phyloP scores from a whole-genome alignment of 2,888 invertebrate species.

The Cataglyphis rosenhaueri region DNA sequence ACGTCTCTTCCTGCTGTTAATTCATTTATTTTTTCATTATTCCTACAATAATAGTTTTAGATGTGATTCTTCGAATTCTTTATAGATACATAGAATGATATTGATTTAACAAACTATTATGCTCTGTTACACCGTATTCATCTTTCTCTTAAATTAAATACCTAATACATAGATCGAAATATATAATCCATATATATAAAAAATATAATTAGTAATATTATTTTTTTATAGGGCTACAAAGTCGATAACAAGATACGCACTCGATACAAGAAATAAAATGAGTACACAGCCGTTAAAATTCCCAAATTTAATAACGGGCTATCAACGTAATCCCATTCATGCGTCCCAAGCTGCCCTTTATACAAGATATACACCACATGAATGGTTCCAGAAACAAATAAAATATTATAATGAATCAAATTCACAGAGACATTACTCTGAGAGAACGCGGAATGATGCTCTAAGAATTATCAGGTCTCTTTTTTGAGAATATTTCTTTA shows the following conservation, averaged over 20 bases:
- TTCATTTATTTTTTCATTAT: not conserved
- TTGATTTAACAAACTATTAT: constrained; percentile 40
- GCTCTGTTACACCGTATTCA: not conserved
- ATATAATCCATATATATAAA: not conserved
- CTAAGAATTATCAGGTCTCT: constrained; percentile 82
- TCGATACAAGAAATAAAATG: constrained; percentile 91
- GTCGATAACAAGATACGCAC: constrained; percentile 91
- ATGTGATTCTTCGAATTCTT: not conserved
- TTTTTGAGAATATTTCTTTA: constrained; percentile 2
- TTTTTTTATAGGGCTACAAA: constrained; percentile 88
- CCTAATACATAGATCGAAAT: not conserved
- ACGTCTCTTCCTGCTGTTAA: not conserved
- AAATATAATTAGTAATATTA: not conserved
- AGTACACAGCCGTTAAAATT: constrained; percentile 92
- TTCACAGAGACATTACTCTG: constrained; percentile 93
- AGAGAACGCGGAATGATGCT: constrained; percentile 92
- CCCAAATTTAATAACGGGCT: constrained; percentile 93
- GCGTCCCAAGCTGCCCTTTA: constrained; percentile 94
- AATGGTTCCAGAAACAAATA: constrained; percentile 93
- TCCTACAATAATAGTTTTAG: not conserved
- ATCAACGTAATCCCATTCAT: constrained; percentile 93
- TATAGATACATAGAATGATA: not conserved
- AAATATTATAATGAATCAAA: constrained; percentile 95
- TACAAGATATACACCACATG: constrained; percentile 95
- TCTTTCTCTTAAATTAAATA: not conserved